Percentiles rank a stretch among this genome's conserved stretches.
Conservation (phyloP, 2,797 vertebrate species). For the Mycteria americana region DNA sequence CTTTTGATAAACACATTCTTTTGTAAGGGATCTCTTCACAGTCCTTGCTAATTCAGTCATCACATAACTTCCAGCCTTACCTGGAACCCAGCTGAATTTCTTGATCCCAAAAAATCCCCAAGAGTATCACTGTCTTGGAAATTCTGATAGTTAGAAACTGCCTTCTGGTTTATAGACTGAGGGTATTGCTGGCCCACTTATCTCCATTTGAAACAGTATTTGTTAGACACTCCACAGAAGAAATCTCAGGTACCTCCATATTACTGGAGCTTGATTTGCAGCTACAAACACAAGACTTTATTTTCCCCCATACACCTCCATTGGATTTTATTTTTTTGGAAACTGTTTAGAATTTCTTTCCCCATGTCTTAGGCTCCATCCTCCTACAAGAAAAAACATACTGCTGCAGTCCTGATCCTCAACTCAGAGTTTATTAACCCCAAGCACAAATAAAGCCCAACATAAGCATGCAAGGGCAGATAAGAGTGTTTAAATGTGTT, state of each 20-base stretch:
- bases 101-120: accelerated
- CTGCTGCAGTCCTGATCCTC: neutral
- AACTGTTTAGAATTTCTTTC: neutral
- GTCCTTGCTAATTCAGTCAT: neutral
- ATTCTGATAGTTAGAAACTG: neutral
- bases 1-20: neutral
- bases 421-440: neutral
- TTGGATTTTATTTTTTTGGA: neutral
- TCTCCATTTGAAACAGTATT: neutral
- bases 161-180: neutral
- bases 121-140: accelerated
- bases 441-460: neutral
- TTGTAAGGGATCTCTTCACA: neutral
- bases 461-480: neutral
- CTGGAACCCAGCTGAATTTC: accelerated
- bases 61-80: neutral
- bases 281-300: neutral
- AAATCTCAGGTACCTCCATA: no score
- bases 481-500: neutral
- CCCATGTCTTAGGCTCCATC: neutral
- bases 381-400: neutral
- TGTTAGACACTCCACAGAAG: neutral
- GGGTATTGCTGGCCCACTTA: no score
- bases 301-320: neutral
- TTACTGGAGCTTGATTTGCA: neutral